phyloP scores from a whole-genome alignment of 2,888 invertebrate species.

The Scrobipalpa atriplicella region DNA sequence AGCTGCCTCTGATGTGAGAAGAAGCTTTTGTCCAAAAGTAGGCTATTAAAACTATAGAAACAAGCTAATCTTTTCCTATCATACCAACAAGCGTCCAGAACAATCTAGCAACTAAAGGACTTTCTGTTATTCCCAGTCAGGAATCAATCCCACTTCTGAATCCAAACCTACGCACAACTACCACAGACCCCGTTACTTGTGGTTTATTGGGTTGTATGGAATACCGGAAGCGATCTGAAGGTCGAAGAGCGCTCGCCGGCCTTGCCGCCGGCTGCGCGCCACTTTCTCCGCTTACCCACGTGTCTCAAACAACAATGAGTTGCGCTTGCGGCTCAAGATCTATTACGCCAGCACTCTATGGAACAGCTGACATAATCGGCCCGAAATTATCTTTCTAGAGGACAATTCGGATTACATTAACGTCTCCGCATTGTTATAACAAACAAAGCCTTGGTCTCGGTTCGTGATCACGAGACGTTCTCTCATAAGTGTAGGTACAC shows the following conservation, averaged over 20 bases:
- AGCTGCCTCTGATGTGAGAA: too few species aligned
- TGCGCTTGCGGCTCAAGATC: conserved; percentile 30
- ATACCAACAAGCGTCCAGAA: too few species aligned
- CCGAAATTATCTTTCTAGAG: conserved; percentile 67
- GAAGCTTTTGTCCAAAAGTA: too few species aligned
- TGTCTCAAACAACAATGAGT: conserved; percentile 63
- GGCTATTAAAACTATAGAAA: too few species aligned
- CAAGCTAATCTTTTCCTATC: too few species aligned
- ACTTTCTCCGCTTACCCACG: conserved; percentile 77
- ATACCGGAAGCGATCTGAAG: conserved; percentile 72
- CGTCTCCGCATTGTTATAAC: conserved; percentile 56
- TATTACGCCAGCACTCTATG: conserved; percentile 57
- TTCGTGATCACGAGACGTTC: conserved; percentile 64
- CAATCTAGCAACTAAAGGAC: too few species aligned
- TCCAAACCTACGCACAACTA: too few species aligned
- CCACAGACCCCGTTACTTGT: too few species aligned
- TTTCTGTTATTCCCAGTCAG: too few species aligned
- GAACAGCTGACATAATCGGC: conserved; percentile 73
- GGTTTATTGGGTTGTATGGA: conserved; percentile 29
- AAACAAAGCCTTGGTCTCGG: conserved; percentile 68
- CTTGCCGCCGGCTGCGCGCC: conserved; percentile 73
- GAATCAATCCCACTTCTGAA: too few species aligned
- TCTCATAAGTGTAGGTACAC: conserved; percentile 55
- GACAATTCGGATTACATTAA: conserved; percentile 65
- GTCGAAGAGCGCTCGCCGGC: conserved; percentile 71